Conservation (phyloP, 2,888 invertebrate genomes). For the Ectemnius continuus region DNA sequence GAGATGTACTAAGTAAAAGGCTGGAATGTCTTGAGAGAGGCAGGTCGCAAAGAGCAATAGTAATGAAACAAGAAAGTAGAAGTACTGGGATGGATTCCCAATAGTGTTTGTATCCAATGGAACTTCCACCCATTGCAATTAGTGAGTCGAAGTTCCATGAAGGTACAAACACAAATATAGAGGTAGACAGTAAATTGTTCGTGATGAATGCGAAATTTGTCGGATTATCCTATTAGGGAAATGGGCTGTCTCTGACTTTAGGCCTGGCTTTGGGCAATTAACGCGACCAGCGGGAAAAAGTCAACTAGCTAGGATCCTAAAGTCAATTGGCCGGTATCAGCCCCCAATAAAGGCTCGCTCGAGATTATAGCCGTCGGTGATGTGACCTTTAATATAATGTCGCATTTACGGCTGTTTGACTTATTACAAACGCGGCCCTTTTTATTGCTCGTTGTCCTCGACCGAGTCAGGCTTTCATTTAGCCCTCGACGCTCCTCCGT, state of each 20-base stretch:
- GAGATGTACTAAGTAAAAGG: no score
- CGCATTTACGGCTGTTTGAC: slow-evolving; percentile 61
- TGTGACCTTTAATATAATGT: slow-evolving; percentile 56
- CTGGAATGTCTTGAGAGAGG: no score
- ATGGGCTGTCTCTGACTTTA: slow-evolving; percentile 17
- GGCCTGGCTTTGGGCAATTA: slow-evolving; percentile 14
- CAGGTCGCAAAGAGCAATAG: no score
- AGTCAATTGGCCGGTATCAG: slow-evolving; percentile 47
- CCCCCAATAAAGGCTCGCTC: slow-evolving; percentile 37
- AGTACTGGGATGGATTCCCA: no score
- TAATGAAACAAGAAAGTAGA: no score
- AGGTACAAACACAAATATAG: not conserved
- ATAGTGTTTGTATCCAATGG: no score
- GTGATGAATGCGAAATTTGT: slow-evolving; percentile 20
- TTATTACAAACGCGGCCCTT: slow-evolving; percentile 52
- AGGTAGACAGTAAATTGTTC: not conserved
- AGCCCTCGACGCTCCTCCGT: slow-evolving; percentile 1
- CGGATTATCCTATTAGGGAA: slow-evolving; percentile 24
- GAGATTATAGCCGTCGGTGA: slow-evolving; percentile 44
- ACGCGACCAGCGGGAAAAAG: slow-evolving; percentile 39
- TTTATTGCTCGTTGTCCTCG: slow-evolving; percentile 55
- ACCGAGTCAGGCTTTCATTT: slow-evolving; percentile 27
- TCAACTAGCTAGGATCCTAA: slow-evolving; percentile 46
- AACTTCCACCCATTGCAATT: not conserved
- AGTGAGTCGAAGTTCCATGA: not conserved